phyloP scores from a whole-genome alignment of 2,113 vertebrate species.

The Empidonax alnorum region DNA sequence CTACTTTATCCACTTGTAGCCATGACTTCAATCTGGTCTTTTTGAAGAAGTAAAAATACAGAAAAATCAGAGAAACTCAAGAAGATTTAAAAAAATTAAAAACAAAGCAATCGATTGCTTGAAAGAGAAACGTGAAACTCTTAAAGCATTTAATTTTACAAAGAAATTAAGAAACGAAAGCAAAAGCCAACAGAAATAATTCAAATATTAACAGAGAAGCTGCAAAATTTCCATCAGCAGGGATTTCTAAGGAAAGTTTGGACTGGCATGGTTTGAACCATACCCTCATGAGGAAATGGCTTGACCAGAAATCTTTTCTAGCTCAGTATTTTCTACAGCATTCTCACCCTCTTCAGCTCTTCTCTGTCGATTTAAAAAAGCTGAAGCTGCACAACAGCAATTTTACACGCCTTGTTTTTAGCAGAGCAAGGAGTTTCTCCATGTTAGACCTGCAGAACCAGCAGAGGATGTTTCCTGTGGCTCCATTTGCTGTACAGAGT shows the following conservation, averaged over 20 bases:
- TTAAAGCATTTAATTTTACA: not conserved
- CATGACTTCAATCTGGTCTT: not conserved
- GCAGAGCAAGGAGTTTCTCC: not conserved
- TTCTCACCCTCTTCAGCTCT: not conserved
- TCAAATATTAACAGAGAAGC: not conserved
- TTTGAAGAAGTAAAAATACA: not conserved
- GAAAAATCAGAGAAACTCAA: not conserved
- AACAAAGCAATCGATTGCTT: not conserved
- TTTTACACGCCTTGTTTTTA: not conserved
- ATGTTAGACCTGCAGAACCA: not conserved
- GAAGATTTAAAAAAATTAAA: not conserved
- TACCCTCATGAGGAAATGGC: not conserved
- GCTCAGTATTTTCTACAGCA: not conserved
- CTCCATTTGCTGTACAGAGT: not conserved
- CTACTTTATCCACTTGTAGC: not conserved
- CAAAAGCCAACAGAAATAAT: not conserved
- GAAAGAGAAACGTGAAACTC: not conserved
- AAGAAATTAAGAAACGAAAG: not conserved
- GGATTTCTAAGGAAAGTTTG: not conserved
- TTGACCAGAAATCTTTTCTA: not conserved
- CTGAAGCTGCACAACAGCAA: fast-evolving
- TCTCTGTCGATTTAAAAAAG: not conserved
- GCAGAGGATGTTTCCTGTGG: not conserved
- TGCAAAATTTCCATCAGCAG: not conserved
- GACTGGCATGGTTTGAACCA: not conserved